Base-by-base conservation (phyloP, 2,797 vertebrate species). In the Cyprinodon diabolis region DNA sequence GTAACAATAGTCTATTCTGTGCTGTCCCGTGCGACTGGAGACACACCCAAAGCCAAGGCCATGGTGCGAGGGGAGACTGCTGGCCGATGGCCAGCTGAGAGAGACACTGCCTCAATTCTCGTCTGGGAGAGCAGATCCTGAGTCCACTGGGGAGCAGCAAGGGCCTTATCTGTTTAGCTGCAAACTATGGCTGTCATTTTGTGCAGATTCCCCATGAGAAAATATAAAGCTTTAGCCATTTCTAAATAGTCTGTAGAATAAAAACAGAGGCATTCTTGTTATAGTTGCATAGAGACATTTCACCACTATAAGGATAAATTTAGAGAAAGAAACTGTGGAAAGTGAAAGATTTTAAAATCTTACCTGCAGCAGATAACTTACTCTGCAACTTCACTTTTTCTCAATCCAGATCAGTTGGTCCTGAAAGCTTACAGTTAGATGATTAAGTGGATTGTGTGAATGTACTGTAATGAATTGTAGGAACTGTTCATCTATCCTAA, bases 1-100 rank as follows among this genome's bases (percentile, higher is more conserved):
- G 88, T 90, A 94, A 95, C 93, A 94, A 94, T 94, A 93, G 91
- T 83, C 91, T 92, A 93, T 95, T 94, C 90, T 94, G 92, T 92
- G 86, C 72, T 37, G 89, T 94, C 90, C 91, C 89, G 84, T 93
- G 89, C 85, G 71, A 92, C 84, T 74, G 77, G 68, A 78, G 90
- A 86, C 91, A 92, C 91, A 89, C 92, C 93, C 93, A 86, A 79
- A 89, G 89, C 87, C 90, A 90, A 93, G 92, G 91, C 91, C 90
- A 55, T 66, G 80, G 87, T 73, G 86, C 76, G 69, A 86, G 90
- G 89, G 90, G 87, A 90, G 84, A 76, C 77, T 89, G 78, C 83
- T 93, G 90, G 92, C 81, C 0, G 15, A 47, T 0, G 68, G 87
- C 91, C 91, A 93, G 65, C 51, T 13, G 51, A 77, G 77, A 84